phyloP scores from a whole-genome alignment of 2,797 vertebrate species.

The Mormyrus hasselquistii region DNA sequence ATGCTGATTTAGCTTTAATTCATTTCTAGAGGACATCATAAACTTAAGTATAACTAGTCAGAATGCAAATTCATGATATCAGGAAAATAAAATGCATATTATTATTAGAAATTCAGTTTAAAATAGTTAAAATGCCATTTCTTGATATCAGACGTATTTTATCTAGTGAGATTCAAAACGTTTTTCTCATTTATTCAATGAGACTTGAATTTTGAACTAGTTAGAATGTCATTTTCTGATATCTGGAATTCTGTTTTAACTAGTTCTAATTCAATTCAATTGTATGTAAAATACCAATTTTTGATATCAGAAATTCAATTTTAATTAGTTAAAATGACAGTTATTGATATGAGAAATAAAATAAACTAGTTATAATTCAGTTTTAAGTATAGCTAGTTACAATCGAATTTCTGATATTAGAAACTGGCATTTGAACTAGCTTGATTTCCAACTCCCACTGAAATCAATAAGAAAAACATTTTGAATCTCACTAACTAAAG shows the following conservation, averaged over 20 bases:
- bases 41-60: background rate
- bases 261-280: too few relatives aligned
- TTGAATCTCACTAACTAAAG: background rate
- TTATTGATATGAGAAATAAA: too few relatives aligned
- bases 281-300: too few relatives aligned
- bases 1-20: background rate
- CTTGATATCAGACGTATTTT: background rate
- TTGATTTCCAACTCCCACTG: background rate
- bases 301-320: too few relatives aligned
- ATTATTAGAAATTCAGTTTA: background rate
- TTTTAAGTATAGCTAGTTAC: background rate
- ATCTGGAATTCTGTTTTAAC: background rate
- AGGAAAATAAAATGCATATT: background rate
- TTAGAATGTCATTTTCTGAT: background rate
- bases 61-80: background rate
- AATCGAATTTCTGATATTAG: background rate
- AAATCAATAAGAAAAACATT: background rate
- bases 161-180: background rate
- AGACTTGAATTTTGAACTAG: background rate
- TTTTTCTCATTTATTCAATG: background rate
- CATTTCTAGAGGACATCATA: background rate
- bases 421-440: background rate
- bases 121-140: background rate
- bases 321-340: too few relatives aligned
- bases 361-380: too few relatives aligned